Base-by-base conservation (phyloP, 2,797 vertebrate genomes). In the Glossophaga mutica region DNA sequence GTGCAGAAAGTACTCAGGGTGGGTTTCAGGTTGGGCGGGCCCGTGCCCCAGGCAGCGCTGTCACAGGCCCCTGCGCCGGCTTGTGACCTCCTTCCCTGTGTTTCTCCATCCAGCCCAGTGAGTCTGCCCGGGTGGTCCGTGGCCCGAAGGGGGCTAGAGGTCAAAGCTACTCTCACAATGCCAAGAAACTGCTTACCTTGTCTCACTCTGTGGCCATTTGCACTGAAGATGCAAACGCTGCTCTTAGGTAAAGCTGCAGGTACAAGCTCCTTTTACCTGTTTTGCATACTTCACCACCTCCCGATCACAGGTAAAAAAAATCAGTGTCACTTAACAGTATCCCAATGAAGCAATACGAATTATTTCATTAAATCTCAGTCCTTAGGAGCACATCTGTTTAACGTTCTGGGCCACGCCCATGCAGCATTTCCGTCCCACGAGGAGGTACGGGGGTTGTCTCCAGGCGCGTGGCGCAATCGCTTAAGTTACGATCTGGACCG, bases 361-460 rank as follows among this genome's bases (percentile, higher is more conserved):
- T 26, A 81, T 10, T 6, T 74, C 70, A 52, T 81, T 84, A 82
- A 83, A 26, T 59, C 85, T 73, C 16, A 57, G 0, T 34, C 39
- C 57, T 89, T 73, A 50, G 24, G 4, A 50, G 24, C n/a, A 44
- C 21, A 12, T 46, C 46, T 94, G 84, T 84, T 88, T 68, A 71
- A 22, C 70, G 22, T 37, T 81, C 84, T 42, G 21, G 15, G 26
- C 57, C 37, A 5, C 26, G 21, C 29, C 59, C 42, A 1, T 8
- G 21, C 7, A 22, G 12, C 67, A 2, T 55, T 44, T 68, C 46
- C 16, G 26, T 82, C 22, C 5, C 22, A 4, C 29, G 21, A 44
- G 0, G 0, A 62, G 55, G 52, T 67, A 22, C 0, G 0, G 0
- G 21, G 26, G 18, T 26, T 44, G 10, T 70, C 50, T 84, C 42